A percentile compares a stretch with the other conserved stretches of the same genome.
phyloP scores from a whole-genome alignment of 2,113 vertebrate genomes.

The Semnornis frantzii region DNA sequence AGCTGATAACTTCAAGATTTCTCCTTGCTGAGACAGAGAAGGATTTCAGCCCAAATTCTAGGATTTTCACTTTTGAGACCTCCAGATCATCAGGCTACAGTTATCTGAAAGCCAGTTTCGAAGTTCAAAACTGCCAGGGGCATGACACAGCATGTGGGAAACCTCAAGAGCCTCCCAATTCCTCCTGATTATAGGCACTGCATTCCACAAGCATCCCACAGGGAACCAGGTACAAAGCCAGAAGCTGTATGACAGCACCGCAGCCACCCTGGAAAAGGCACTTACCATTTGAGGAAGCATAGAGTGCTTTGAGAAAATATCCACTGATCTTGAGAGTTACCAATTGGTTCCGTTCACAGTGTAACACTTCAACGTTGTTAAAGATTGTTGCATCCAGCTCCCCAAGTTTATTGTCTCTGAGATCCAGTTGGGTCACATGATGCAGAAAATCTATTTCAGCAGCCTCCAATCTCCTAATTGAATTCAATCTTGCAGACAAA shows the following conservation, averaged over 20 bases:
- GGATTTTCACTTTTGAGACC: neutral
- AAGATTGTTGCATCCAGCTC: conserved; percentile 89
- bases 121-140: neutral
- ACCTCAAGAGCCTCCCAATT: neutral
- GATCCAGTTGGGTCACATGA: conserved; percentile 92
- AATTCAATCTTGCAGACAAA: conserved; percentile 83
- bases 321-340: conserved; percentile 85
- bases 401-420: conserved; percentile 90
- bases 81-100: neutral
- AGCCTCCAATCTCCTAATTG: conserved; percentile 81
- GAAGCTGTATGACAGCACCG: neutral
- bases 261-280: neutral
- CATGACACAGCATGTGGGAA: neutral
- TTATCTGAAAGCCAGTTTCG: neutral
- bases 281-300: conserved; percentile 90
- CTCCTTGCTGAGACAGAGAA: neutral
- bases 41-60: neutral
- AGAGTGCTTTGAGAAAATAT: conserved; percentile 88
- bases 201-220: neutral
- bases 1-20: neutral
- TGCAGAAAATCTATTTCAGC: conserved; percentile 88
- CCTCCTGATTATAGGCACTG: accelerated
- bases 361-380: conserved; percentile 91
- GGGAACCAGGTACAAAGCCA: neutral
- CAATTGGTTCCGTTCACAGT: conserved; percentile 94